A percentile compares a stretch with the other conserved stretches of the same genome.
phyloP scores from a whole-genome alignment of 2,113 vertebrate genomes.

The Phalacrocorax carbo region DNA sequence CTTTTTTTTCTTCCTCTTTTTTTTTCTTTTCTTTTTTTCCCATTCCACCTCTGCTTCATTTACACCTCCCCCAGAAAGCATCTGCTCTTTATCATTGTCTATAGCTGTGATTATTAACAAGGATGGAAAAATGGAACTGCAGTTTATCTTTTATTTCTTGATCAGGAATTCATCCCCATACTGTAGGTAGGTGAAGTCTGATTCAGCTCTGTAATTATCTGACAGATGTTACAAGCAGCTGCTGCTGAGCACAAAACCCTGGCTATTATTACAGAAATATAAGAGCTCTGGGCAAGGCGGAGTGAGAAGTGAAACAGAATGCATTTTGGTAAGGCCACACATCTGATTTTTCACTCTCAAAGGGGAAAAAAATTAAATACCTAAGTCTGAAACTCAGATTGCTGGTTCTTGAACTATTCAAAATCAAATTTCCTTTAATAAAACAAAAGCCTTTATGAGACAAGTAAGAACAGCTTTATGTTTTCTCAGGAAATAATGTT shows the following conservation, averaged over 20 bases:
- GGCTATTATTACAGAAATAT: constrained; percentile 63
- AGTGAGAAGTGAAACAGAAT: constrained; percentile 61
- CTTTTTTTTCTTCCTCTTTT: constrained; percentile 19
- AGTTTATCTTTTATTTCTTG: constrained; percentile 75
- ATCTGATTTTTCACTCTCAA: constrained; percentile 60
- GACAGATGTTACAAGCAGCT: constrained; percentile 77
- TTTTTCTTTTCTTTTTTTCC: neutral
- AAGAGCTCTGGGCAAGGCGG: constrained; percentile 70
- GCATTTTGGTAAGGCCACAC: constrained; percentile 58
- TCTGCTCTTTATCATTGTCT: constrained; percentile 69
- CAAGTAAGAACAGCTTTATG: neutral
- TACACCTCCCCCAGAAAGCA: constrained; percentile 71
- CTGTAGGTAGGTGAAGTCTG: constrained; percentile 75
- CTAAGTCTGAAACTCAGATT: constrained; percentile 56
- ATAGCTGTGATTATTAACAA: constrained; percentile 71
- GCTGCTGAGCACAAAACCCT: constrained; percentile 54
- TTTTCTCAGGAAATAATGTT: neutral
- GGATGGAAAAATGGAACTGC: constrained; percentile 67
- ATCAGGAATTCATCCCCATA: constrained; percentile 72
- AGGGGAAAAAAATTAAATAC: neutral
- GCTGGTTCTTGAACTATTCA: constrained; percentile 49
- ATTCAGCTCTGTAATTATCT: constrained; percentile 74
- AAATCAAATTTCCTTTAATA: constrained; percentile 33
- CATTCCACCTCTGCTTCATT: constrained; percentile 40
- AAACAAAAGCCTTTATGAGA: neutral